Conservation (phyloP, 2,888 invertebrate genomes). For the Drosophila subsilvestris region DNA sequence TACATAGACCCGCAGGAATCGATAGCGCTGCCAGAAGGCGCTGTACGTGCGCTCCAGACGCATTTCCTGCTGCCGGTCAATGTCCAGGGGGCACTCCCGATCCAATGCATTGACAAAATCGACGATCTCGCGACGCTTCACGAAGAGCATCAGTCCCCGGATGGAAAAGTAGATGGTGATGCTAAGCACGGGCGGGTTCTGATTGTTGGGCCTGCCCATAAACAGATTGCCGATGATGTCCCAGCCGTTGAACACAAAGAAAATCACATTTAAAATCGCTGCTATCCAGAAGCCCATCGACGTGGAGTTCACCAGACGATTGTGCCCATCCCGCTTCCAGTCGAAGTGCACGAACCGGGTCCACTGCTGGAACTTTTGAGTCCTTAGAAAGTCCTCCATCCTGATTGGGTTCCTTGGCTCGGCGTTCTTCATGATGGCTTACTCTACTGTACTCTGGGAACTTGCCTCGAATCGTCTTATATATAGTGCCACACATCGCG, state of each 20-base stretch:
- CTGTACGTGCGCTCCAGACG: conserved; percentile 15
- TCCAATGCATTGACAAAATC: conserved; percentile 50
- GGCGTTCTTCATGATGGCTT: conserved; percentile 3
- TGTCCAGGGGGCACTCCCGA: conserved; percentile 46
- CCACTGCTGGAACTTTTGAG: conserved; percentile 25
- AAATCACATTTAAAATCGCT: conserved; percentile 1
- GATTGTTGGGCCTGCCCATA: conserved; percentile 3
- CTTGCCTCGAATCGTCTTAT: not conserved
- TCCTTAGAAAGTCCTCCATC: conserved; percentile 53
- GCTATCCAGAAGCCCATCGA: conserved; percentile 14
- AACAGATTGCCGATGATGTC: conserved; percentile 12
- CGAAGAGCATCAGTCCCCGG: conserved; percentile 47
- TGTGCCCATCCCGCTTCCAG: conserved; percentile 35
- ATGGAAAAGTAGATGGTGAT: conserved; percentile 34
- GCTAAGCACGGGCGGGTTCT: conserved; percentile 34
- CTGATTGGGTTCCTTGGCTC: conserved; percentile 11
- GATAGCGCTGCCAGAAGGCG: not conserved
- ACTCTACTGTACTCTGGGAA: not conserved
- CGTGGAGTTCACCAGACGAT: conserved; percentile 33
- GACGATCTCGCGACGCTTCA: conserved; percentile 45
- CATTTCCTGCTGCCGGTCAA: conserved; percentile 28
- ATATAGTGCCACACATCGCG: not conserved
- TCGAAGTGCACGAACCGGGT: conserved; percentile 35
- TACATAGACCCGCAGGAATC: not conserved
- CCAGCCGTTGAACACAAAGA: conserved; percentile 19